Percentiles rank a stretch among this genome's conserved stretches.
Evolutionary conservation across 2,113 vertebrate genomes (phyloP).

Genomic region (Candoia aspera): DNA sequence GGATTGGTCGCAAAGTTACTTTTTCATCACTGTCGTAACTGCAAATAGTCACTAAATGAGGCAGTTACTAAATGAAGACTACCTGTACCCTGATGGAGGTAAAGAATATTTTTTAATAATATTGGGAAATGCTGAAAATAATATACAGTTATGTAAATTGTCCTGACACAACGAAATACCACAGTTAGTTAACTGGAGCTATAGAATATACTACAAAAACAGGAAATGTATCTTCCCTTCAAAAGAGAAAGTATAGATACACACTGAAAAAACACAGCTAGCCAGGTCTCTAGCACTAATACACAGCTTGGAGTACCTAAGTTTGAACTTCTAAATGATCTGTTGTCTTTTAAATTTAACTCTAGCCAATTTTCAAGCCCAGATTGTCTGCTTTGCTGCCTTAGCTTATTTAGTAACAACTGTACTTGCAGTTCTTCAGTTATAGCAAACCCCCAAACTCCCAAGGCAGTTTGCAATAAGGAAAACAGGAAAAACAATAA

Average conservation of each 20-base stretch:
- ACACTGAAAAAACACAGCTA: neutral
- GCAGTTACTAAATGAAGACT: neutral
- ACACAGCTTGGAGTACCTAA: neutral
- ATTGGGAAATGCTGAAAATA: neutral
- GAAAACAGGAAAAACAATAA: neutral
- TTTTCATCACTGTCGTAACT: neutral
- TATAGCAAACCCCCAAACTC: neutral
- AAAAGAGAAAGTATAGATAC: neutral
- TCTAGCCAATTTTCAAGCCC: conserved; percentile 1
- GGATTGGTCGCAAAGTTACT: neutral
- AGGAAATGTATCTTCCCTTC: neutral
- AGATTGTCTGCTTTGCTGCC: neutral
- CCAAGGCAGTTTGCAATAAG: neutral
- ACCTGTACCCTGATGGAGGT: neutral
- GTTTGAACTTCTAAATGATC: neutral
- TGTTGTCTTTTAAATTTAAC: neutral
- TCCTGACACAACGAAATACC: neutral
- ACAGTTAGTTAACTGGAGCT: neutral
- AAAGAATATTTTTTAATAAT: neutral
- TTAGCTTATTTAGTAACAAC: neutral
- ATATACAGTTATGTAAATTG: neutral
- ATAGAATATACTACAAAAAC: neutral
- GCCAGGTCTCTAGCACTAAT: too few relatives aligned
- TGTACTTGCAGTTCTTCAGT: neutral
- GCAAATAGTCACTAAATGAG: neutral